Percentiles rank a stretch among this genome's conserved stretches.
phyloP scores from a whole-genome alignment of 2,113 vertebrate species.

The Hassar affinis region DNA sequence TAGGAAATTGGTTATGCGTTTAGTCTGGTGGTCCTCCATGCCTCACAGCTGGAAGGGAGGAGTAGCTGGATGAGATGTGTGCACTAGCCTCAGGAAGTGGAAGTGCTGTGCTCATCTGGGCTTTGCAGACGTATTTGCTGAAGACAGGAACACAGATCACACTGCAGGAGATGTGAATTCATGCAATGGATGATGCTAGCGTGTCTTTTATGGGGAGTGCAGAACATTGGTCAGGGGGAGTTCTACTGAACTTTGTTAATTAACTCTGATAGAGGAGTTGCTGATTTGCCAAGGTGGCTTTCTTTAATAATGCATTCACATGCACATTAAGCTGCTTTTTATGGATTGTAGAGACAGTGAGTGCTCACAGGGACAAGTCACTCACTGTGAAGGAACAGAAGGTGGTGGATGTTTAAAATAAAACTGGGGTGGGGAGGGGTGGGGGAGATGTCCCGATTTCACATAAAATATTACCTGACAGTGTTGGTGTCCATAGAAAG shows the following conservation, averaged over 20 bases:
- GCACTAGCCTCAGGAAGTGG: slow-evolving; percentile 27
- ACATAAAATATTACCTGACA: too few relatives aligned
- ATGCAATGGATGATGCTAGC: background rate
- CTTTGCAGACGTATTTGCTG: slow-evolving; percentile 25
- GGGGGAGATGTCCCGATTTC: background rate
- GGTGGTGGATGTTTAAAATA: slow-evolving; percentile 18
- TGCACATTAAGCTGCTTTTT: slow-evolving; percentile 16
- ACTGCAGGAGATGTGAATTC: slow-evolving; percentile 10
- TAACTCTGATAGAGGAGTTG: slow-evolving; percentile 6
- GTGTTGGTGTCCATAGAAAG: background rate
- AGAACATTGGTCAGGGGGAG: background rate
- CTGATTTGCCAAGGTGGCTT: slow-evolving; percentile 10
- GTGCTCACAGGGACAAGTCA: slow-evolving; percentile 1
- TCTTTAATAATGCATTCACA: slow-evolving; percentile 11
- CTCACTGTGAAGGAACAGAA: slow-evolving; percentile 22
- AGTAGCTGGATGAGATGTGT: slow-evolving; percentile 39
- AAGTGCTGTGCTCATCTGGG: slow-evolving; percentile 45
- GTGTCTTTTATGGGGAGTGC: background rate
- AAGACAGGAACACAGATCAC: background rate
- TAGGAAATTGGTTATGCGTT: slow-evolving; percentile 51
- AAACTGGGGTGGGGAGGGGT: background rate
- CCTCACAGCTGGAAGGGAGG: slow-evolving; percentile 59
- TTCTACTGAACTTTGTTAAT: slow-evolving; percentile 17
- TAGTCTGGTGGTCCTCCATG: slow-evolving; percentile 46
- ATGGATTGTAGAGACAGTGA: slow-evolving; percentile 13